Percentiles rank a stretch among this genome's conserved stretches.
phyloP scores from a whole-genome alignment of 2,888 invertebrate genomes.

The Cerceris ruficornis region DNA sequence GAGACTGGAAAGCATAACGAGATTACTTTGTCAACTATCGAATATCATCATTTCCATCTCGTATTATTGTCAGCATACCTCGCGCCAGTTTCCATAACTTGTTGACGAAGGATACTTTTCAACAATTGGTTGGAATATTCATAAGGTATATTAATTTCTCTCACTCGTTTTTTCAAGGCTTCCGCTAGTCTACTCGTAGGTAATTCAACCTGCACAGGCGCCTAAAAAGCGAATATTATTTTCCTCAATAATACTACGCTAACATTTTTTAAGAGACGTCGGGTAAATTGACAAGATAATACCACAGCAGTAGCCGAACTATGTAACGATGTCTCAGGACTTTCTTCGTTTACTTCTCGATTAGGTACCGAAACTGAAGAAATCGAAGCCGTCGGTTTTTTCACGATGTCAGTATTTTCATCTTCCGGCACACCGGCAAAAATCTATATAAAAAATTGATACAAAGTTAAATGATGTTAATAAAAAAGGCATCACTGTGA shows the following conservation, averaged over 20 bases:
- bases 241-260: slow-evolving; percentile 1
- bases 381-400: slow-evolving; percentile 58
- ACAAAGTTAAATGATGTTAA: neutral
- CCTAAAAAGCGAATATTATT: slow-evolving; percentile 71
- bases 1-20: slow-evolving; percentile 13
- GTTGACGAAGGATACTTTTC: slow-evolving; percentile 88
- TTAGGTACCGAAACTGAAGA: slow-evolving; percentile 46
- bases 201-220: slow-evolving; percentile 85
- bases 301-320: slow-evolving; percentile 74
- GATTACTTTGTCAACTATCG: neutral
- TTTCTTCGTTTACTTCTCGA: slow-evolving; percentile 72
- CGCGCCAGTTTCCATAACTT: slow-evolving; percentile 84
- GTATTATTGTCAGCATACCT: slow-evolving; percentile 54
- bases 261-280: neutral
- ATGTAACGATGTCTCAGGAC: slow-evolving; percentile 75
- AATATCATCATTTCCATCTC: too few relatives aligned
- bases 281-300: slow-evolving; percentile 11
- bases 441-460: slow-evolving; percentile 60
- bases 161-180: slow-evolving; percentile 84
- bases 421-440: slow-evolving; percentile 65
- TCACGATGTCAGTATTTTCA: slow-evolving; percentile 50
- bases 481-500: slow-evolving; percentile 12
- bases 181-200: slow-evolving; percentile 84
- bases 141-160: slow-evolving; percentile 85
- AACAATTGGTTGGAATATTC: slow-evolving; percentile 88